Conservation (phyloP, 2,797 vertebrate species). For the Momotus momota region DNA sequence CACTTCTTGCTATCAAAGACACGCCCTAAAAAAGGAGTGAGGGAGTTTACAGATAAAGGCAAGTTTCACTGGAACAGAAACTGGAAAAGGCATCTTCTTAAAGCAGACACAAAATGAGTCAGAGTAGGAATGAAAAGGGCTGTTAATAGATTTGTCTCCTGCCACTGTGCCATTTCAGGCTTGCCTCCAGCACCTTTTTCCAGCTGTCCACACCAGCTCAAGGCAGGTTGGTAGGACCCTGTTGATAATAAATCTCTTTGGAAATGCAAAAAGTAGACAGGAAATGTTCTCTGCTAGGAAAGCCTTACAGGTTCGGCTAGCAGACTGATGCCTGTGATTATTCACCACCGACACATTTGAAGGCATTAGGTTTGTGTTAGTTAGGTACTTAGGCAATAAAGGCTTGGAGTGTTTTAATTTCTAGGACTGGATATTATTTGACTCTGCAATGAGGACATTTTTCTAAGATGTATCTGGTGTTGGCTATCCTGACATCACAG, state of each 20-base stretch:
- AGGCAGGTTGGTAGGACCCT: background rate
- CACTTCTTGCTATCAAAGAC: background rate
- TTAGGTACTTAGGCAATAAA: background rate
- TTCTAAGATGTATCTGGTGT: background rate
- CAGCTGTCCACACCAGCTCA: background rate
- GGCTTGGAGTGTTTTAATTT: background rate
- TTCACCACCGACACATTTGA: background rate
- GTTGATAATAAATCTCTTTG: background rate
- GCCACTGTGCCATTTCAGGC: background rate
- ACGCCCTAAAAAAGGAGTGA: background rate
- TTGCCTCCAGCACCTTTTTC: background rate
- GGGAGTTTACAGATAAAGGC: background rate
- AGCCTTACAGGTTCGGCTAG: background rate
- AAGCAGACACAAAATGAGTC: background rate
- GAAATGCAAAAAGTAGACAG: background rate
- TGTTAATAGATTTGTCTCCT: background rate
- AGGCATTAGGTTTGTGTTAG: background rate
- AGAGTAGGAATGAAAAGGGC: background rate
- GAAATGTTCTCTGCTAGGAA: background rate
- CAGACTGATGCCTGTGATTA: background rate
- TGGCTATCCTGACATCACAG: background rate
- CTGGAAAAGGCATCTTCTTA: background rate
- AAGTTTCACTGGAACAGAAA: background rate
- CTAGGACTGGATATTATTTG: background rate
- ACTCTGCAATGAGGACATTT: background rate